Conservation (phyloP, 2,888 invertebrate species). For the Luffia ferchaultella region DNA sequence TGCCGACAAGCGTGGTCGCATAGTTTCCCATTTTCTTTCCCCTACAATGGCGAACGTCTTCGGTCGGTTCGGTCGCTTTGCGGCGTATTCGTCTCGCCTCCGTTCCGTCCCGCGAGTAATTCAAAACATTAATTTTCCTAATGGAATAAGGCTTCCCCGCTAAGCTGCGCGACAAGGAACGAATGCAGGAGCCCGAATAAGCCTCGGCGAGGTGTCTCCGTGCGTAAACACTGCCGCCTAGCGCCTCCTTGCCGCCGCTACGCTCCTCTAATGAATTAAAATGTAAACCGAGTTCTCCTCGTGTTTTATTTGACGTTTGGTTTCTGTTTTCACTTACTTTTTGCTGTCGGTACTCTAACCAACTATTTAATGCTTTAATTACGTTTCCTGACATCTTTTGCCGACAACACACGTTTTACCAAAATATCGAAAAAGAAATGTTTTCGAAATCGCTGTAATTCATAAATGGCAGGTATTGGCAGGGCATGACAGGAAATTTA, state of each 20-base stretch:
- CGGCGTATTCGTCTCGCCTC: constrained; percentile 13
- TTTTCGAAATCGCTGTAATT: too few species aligned
- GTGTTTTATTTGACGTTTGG: not conserved
- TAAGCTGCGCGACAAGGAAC: constrained; percentile 44
- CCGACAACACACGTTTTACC: too few species aligned
- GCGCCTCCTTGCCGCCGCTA: constrained; percentile 17
- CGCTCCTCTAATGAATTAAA: constrained; percentile 56
- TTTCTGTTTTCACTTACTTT: not conserved
- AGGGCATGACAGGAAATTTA: too few species aligned
- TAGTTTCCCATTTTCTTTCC: not conserved
- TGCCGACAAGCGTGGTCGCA: not conserved
- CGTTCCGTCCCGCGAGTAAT: constrained; percentile 33
- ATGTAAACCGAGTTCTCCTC: constrained; percentile 43
- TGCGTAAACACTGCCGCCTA: constrained; percentile 40
- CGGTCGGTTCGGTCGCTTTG: constrained; percentile 10
- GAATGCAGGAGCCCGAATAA: constrained; percentile 12
- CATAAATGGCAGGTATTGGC: too few species aligned
- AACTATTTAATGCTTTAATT: too few species aligned
- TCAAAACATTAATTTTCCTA: constrained; percentile 67
- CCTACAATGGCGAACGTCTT: constrained; percentile 4
- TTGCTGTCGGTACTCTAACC: not conserved
- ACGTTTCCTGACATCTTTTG: too few species aligned
- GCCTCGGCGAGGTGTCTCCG: constrained; percentile 35
- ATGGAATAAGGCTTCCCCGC: constrained; percentile 54
- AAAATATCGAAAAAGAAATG: too few species aligned